Conservation (phyloP, 2,113 vertebrate species). For the Phalacrocorax pelagicus region DNA sequence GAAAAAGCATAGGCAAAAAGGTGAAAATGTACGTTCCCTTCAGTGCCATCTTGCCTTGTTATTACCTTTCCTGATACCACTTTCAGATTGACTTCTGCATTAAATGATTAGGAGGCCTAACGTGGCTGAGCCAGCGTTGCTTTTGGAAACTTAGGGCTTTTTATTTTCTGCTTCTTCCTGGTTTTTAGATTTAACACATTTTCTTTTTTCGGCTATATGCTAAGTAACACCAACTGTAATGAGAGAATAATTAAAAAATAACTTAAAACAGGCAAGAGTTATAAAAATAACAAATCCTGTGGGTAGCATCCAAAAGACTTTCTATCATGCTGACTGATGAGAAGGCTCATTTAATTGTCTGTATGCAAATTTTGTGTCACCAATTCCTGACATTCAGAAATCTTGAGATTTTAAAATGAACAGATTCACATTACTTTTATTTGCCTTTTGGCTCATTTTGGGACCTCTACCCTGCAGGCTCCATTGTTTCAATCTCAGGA, state of each 20-base stretch:
- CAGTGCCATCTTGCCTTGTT: neutral
- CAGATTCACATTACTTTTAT: neutral
- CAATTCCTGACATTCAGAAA: slow-evolving; percentile 6
- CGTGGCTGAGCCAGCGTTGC: neutral
- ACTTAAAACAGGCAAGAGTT: slow-evolving; percentile 8
- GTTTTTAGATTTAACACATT: slow-evolving; percentile 12
- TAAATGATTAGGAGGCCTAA: neutral
- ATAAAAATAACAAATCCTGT: slow-evolving; percentile 62
- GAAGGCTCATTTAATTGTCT: slow-evolving; percentile 44
- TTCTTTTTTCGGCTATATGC: slow-evolving; percentile 2
- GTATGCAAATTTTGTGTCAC: slow-evolving; percentile 45
- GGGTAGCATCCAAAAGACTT: slow-evolving; percentile 54
- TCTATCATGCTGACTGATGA: slow-evolving; percentile 40
- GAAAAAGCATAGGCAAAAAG: neutral
- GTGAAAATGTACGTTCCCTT: neutral
- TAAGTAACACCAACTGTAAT: slow-evolving; percentile 34
- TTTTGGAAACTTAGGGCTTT: neutral
- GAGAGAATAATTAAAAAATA: slow-evolving; percentile 38
- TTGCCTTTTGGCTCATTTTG: neutral
- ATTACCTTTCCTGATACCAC: neutral
- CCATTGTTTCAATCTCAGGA: neutral
- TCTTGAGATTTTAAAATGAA: slow-evolving; percentile 11
- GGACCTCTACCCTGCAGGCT: neutral
- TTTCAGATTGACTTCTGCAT: neutral
- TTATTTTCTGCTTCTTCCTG: neutral